Percentiles rank a stretch among this genome's conserved stretches.
These are phyloP conservation scores for Drosophila kanapiae DNA, from an alignment of 1,140 invertebrate species.

Conservation along the genomic window DNA sequence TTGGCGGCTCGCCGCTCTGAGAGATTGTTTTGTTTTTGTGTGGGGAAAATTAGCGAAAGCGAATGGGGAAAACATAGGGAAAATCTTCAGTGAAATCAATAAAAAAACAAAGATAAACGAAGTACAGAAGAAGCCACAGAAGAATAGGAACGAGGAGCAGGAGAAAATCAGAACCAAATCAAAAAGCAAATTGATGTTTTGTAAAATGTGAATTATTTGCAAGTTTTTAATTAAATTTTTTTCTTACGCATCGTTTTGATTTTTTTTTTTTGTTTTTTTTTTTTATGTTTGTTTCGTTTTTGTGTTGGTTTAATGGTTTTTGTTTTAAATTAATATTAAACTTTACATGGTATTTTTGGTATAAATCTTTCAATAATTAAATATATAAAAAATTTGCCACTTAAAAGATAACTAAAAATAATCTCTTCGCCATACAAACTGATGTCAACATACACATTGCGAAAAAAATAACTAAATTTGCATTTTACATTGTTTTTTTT, in stretches of 20 bases:
- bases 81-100: conserved; percentile 1
- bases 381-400: conserved; percentile 76
- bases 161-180: conserved; percentile 36
- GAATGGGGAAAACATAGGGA: not conserved
- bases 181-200: conserved; percentile 62
- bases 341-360: conserved; percentile 83
- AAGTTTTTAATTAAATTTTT: conserved; percentile 77
- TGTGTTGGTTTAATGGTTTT: conserved; percentile 54
- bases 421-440: conserved; percentile 69
- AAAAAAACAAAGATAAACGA: conserved; percentile 43
- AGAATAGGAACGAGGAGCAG: conserved; percentile 24
- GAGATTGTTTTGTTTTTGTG: conserved; percentile 13
- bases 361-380: conserved; percentile 82
- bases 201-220: conserved; percentile 76
- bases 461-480: conserved; percentile 64
- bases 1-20: conserved; percentile 18
- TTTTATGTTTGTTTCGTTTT: conserved; percentile 37
- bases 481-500: conserved; percentile 55
- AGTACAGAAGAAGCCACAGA: conserved; percentile 40
- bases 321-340: conserved; percentile 73
- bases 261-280: conserved; percentile 44
- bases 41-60: conserved; percentile 8
- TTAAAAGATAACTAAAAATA: conserved; percentile 72
- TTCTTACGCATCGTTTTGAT: conserved; percentile 70
- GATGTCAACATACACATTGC: conserved; percentile 74